A percentile compares a stretch with the other conserved stretches of the same genome.
These are phyloP conservation scores for Megaptera novaeangliae DNA, from an alignment of 2,113 vertebrate species.

Conservation along the genomic window DNA sequence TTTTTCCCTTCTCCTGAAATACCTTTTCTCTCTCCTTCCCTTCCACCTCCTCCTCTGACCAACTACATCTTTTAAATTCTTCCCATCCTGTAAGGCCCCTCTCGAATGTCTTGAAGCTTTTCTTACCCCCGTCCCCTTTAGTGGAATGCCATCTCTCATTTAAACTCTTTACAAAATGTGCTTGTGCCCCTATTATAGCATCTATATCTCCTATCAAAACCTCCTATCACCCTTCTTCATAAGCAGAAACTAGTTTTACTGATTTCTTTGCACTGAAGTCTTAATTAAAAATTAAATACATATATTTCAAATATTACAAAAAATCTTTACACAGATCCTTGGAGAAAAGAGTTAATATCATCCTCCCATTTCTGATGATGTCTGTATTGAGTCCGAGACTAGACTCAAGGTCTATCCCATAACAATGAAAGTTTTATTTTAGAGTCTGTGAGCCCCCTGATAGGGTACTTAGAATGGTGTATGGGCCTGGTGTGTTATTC, in stretches of 20 bases:
- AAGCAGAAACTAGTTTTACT: neutral
- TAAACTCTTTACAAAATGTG: neutral
- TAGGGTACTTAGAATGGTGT: neutral
- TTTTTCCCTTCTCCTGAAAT: neutral
- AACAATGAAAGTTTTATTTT: neutral
- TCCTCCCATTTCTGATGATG: neutral
- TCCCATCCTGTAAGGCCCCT: neutral
- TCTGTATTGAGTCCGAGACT: neutral
- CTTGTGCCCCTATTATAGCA: neutral
- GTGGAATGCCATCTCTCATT: neutral
- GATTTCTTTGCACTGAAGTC: neutral
- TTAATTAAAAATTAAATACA: neutral
- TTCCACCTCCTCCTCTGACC: neutral
- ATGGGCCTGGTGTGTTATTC: neutral
- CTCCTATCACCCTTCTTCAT: neutral
- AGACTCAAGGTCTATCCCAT: neutral
- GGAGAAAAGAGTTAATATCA: neutral
- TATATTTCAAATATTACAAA: neutral
- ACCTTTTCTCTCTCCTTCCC: neutral
- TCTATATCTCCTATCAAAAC: neutral
- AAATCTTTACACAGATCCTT: constrained; percentile 5
- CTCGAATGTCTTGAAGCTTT: neutral
- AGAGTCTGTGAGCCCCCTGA: neutral
- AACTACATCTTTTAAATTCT: neutral
- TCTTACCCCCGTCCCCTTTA: neutral